Evolutionary conservation across 2,888 invertebrate genomes (phyloP).

Genomic region (Litoditis marina): DNA sequence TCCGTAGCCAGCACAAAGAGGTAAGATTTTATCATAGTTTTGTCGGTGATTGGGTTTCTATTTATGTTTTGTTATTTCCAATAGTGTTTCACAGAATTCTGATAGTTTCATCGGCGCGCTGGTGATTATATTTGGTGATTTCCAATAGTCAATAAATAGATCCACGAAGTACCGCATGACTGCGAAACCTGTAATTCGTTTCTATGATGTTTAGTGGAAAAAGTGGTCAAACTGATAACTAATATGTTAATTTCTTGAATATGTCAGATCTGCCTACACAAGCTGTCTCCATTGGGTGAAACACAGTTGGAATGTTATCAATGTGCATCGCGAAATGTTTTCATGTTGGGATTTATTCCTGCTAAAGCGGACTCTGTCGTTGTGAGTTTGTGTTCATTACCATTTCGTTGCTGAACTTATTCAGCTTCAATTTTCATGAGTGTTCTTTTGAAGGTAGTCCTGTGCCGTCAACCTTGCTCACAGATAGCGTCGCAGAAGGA

Average conservation of each 20-base stretch:
- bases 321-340: conserved; percentile 95
- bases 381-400: conserved; percentile 72
- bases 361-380: conserved; percentile 71
- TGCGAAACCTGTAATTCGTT: background rate
- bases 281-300: conserved; percentile 94
- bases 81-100: no score
- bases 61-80: background rate
- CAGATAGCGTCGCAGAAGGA: conserved; percentile 94
- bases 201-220: no score
- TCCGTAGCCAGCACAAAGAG: conserved; percentile 98
- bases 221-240: no score
- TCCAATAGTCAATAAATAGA: background rate
- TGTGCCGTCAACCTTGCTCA: conserved; percentile 97
- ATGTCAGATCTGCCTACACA: conserved; percentile 71
- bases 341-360: conserved; percentile 96
- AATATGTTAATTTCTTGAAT: no score
- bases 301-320: conserved; percentile 97
- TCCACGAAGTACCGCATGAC: background rate
- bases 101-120: no score
- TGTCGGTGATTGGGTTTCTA: background rate
- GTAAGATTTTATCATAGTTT: conserved; percentile 78
- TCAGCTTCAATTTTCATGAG: conserved; percentile 77
- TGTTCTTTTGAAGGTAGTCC: conserved; percentile 64
- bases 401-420: conserved; percentile 66
- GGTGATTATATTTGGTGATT: no score